Conservation (phyloP, 2,888 invertebrate genomes). For the Coleophora flavipennella region DNA sequence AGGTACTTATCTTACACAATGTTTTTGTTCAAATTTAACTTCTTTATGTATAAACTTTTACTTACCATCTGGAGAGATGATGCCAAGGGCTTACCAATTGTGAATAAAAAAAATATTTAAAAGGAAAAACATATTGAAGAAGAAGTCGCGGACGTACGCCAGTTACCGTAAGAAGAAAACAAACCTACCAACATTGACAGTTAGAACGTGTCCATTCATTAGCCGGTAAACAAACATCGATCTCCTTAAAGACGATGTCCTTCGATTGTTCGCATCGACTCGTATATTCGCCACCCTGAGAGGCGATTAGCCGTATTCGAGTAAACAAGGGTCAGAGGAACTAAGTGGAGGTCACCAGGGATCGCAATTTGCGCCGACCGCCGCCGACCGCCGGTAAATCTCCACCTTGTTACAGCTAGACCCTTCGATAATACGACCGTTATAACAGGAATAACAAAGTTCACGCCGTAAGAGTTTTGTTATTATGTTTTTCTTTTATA, state of each 20-base stretch:
- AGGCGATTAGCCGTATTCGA: slow-evolving; percentile 11
- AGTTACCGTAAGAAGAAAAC: too few relatives aligned
- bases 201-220: slow-evolving; percentile 3
- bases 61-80: too few relatives aligned
- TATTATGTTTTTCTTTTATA: too few relatives aligned
- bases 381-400: slow-evolving; percentile 10
- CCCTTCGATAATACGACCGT: slow-evolving; percentile 15
- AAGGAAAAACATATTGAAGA: slow-evolving; percentile 39
- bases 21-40: too few relatives aligned
- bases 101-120: too few relatives aligned
- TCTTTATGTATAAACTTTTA: too few relatives aligned
- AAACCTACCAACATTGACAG: neutral
- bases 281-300: slow-evolving; percentile 1
- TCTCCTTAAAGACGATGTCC: neutral
- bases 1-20: too few relatives aligned
- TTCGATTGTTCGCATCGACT: neutral
- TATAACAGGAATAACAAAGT: slow-evolving; percentile 9
- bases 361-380: slow-evolving; percentile 5
- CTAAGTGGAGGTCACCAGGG: slow-evolving; percentile 4
- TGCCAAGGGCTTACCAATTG: too few relatives aligned
- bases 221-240: neutral
- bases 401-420: slow-evolving; percentile 14
- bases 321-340: slow-evolving; percentile 13
- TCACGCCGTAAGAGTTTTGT: neutral
- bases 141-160: too few relatives aligned